Evolutionary conservation across 2,113 vertebrate genomes (phyloP), one percentile per base, ranked within the genome.

Genomic region (Peromyscus polionotus): DNA sequence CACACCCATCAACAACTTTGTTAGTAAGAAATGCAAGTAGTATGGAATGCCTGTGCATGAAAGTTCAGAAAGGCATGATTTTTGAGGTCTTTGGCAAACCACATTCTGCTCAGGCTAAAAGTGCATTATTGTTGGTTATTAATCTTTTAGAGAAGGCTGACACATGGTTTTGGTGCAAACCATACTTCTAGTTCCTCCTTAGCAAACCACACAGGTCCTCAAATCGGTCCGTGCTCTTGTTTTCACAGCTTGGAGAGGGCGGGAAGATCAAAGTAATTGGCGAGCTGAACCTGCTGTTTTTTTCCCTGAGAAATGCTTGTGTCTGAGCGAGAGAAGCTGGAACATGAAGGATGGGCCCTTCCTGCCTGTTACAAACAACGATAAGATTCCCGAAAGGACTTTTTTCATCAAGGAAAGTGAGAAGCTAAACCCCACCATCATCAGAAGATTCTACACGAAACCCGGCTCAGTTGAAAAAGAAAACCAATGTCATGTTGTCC

Each of bases 261-360:
- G 98, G 98, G 92, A 97, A 98, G 90, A 99, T 97, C 96, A 99
- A 99, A 98, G 99, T 98, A 42, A 95, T 99, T 0, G 98, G 99
- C 87, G 99, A 99, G 83, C 92, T 99, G 84, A 97, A 99, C 97
- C 98, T 99, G 91, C 98, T 99, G 26, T 99, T 99, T 85, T 98
- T 98, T n/a, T 88, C 63, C 65, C 31, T 98, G 95, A 96, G 65
- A 97, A 75, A 96, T 24, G 91, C 93, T 73, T 99, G 99, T 9
- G 51, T 95, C 61, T 68, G 7, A 93, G 1, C 8, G 0, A 88
- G 26, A 86, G 75, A 94, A 93, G 86, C 54, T 95, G 61, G 68
- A 97, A 94, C 94, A 97, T 83, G 96, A 96, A 96, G 77, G 93
- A 97, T 33, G 93, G 39, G 45, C 3, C 5, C 63, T 84, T 90